Conservation (phyloP, 2,113 vertebrate genomes). For the Caranx melampygus region DNA sequence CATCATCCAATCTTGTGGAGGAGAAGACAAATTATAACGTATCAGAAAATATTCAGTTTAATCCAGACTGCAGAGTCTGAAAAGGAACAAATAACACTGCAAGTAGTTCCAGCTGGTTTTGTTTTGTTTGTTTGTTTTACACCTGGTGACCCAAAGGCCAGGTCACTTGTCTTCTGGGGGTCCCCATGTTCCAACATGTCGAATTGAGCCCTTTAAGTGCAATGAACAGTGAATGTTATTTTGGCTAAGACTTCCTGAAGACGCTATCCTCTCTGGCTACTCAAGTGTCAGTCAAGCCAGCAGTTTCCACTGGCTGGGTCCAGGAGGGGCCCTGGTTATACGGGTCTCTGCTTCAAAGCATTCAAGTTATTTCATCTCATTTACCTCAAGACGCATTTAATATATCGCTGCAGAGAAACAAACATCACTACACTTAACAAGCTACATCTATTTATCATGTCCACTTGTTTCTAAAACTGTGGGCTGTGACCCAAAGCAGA, state of each 20-base stretch:
- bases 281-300: slow-evolving; percentile 80
- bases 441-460: slow-evolving; percentile 24
- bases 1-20: neutral
- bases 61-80: neutral
- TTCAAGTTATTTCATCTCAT: slow-evolving; percentile 39
- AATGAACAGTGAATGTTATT: slow-evolving; percentile 70
- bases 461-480: slow-evolving; percentile 42
- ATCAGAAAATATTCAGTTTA: neutral
- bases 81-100: neutral
- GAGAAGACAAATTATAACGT: neutral
- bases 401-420: slow-evolving; percentile 11
- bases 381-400: slow-evolving; percentile 49
- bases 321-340: slow-evolving; percentile 46
- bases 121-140: slow-evolving; percentile 20
- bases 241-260: slow-evolving; percentile 72
- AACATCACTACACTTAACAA: neutral
- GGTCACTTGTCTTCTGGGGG: slow-evolving; percentile 58
- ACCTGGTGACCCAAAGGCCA: slow-evolving; percentile 38
- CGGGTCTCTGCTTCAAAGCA: slow-evolving; percentile 27
- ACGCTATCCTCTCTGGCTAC: slow-evolving; percentile 66
- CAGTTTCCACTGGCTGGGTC: slow-evolving; percentile 74
- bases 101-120: slow-evolving; percentile 9
- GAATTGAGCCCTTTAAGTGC: slow-evolving; percentile 64
- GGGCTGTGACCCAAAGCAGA: slow-evolving; percentile 56
- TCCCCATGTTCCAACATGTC: slow-evolving; percentile 65